These are phyloP conservation scores for Bilobella aurantiaca DNA, from an alignment of 1,140 invertebrate genomes.

Conservation along the genomic window DNA sequence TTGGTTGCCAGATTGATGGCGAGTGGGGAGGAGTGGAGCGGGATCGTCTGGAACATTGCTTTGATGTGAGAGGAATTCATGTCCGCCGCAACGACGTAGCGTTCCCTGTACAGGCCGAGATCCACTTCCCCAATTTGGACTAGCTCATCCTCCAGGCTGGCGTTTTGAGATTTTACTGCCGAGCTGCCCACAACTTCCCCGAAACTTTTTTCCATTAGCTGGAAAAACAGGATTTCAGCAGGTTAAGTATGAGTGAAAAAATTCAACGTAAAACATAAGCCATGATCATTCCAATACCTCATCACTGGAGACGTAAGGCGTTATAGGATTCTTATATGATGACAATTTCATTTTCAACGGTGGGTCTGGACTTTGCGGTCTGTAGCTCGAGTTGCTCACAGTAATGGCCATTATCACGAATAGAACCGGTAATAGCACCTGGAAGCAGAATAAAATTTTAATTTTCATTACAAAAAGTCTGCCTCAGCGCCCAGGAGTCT, in stretches of 20 bases:
- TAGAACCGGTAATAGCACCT: slow-evolving; percentile 15
- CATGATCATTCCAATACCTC: background rate
- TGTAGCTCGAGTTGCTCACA: background rate
- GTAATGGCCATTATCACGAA: slow-evolving; percentile 17
- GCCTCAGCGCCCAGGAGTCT: background rate
- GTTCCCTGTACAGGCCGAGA: slow-evolving; percentile 13
- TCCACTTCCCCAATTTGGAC: background rate
- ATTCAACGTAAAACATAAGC: background rate
- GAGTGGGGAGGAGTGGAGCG: slow-evolving; percentile 57
- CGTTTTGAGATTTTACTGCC: background rate
- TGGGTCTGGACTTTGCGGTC: background rate
- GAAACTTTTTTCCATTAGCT: slow-evolving; percentile 4
- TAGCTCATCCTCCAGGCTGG: background rate
- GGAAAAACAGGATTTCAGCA: too few relatives aligned
- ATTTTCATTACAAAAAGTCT: background rate
- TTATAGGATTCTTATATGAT: slow-evolving; percentile 7
- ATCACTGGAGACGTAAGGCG: background rate
- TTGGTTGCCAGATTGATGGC: slow-evolving; percentile 50
- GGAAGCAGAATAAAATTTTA: background rate
- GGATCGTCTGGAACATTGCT: slow-evolving; percentile 42
- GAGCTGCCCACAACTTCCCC: background rate
- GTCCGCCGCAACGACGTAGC: slow-evolving; percentile 19
- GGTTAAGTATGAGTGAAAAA: background rate
- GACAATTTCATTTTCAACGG: background rate
- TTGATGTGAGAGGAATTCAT: slow-evolving; percentile 1